These are phyloP conservation scores for Frieseomelitta varia DNA, from an alignment of 1,140 invertebrate species.

Conservation along the genomic window DNA sequence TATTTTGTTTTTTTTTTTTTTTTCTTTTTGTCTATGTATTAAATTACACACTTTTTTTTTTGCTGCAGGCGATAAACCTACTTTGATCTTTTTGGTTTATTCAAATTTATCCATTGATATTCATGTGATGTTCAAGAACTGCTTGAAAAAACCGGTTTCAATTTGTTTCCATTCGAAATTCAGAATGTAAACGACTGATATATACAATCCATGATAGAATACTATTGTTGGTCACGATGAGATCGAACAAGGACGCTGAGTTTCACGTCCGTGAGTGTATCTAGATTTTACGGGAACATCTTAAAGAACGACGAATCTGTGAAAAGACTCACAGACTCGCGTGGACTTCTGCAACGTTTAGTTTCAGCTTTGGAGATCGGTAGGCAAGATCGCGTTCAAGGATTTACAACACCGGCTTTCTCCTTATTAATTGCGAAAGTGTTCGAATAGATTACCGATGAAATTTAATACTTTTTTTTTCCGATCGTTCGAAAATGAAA, in stretches of 20 bases:
- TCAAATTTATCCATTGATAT: neutral
- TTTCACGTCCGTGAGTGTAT: slow-evolving; percentile 17
- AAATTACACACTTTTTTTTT: neutral
- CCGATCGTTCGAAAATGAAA: neutral
- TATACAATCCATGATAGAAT: neutral
- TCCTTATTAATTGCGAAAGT: neutral
- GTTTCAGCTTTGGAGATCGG: neutral
- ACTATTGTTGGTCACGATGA: neutral
- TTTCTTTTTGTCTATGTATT: neutral
- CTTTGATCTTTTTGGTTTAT: neutral
- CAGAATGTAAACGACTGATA: neutral
- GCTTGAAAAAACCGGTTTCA: slow-evolving; percentile 22
- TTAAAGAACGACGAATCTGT: slow-evolving; percentile 28
- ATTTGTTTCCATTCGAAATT: neutral
- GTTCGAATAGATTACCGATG: neutral
- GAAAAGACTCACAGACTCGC: slow-evolving; percentile 22
- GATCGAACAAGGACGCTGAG: slow-evolving; percentile 32
- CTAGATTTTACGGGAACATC: slow-evolving; percentile 40
- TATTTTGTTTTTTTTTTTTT: no score
- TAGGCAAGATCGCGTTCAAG: neutral
- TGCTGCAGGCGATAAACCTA: neutral
- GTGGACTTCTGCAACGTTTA: slow-evolving; percentile 9
- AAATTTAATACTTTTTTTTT: neutral
- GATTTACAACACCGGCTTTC: neutral
- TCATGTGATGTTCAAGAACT: neutral